Base-by-base conservation (phyloP, 2,888 invertebrate species). In the Lochmaea capreae region DNA sequence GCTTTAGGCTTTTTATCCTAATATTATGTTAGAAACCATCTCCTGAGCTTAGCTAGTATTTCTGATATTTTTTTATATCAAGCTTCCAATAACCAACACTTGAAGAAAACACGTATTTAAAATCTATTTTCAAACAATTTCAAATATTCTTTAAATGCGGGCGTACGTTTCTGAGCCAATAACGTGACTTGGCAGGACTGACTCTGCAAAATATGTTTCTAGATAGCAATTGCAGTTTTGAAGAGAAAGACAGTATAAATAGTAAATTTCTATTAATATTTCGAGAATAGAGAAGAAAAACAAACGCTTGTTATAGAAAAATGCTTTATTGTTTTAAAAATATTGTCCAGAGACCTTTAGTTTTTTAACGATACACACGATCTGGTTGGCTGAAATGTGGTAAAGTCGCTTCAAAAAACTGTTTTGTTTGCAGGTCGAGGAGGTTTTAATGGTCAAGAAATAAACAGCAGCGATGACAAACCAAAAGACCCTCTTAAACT, bases 401-500 rank as follows among this genome's bases (percentile, higher is more conserved):
- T 18, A n/a, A 46, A 49, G 4, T 26, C 26, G 4, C 0, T 39
- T 39, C 8, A 39, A 39, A 39, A 39, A 39, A 39, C 33, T 39
- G 6, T 39, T 54, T n/a, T 52, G 18, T 59, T 26, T 16, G 18
- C 54, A 81, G 83, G 83, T 62, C 75, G 72, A 74, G 77, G 72
- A 61, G 75, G 72, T 33, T 14, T 73, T 2, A 81, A 82, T 74
- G 82, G 80, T 14, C 68, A 73, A 58, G 80, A 80, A 68, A 33
- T 72, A n/a, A 65, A 59, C 42, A 70, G 74, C 70, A 76, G 77
- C 77, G 78, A 77, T 71, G 76, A 67, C 10, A 79, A 87, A 77
- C 80, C 79, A 74, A 91, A 90, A 84, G 86, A 90, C 58, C 89
- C 91, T 22, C 86, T 94, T 77, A 93, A 93, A 84, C 89, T 94